Conservation (phyloP, 64 coral and sea anemone genomes). For the Cladopsammia gracilis region DNA sequence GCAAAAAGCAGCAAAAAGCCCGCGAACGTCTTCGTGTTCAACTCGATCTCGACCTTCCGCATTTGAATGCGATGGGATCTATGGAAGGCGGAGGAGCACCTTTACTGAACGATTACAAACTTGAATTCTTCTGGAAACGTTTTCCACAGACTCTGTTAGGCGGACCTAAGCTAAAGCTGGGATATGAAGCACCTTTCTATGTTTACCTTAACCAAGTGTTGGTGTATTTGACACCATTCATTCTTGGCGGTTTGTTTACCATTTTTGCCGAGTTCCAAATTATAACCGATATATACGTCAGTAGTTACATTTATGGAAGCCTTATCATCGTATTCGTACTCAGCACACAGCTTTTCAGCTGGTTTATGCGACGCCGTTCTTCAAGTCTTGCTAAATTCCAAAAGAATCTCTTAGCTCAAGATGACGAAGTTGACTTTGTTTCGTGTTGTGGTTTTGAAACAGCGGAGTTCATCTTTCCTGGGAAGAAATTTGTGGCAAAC, state of each 20-base stretch:
- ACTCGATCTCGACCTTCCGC: neutral
- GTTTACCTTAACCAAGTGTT: conserved; percentile 88
- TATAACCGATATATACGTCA: conserved; percentile 34
- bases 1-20: neutral
- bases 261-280: conserved; percentile 76
- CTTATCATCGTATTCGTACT: conserved; percentile 63
- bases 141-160: conserved; percentile 93
- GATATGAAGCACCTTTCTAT: conserved; percentile 91
- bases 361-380: conserved; percentile 61
- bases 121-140: conserved; percentile 93
- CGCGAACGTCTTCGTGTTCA: too few relatives aligned
- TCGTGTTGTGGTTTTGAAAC: conserved; percentile 96
- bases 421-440: conserved; percentile 94
- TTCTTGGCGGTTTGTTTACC: conserved; percentile 88
- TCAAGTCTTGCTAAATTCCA: conserved; percentile 71
- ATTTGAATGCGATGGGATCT: conserved; percentile 72
- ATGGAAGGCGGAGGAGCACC: conserved; percentile 84
- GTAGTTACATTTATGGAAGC: conserved; percentile 82
- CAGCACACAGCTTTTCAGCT: conserved; percentile 57
- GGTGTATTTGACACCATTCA: conserved; percentile 79
- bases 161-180: conserved; percentile 83
- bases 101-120: conserved; percentile 99
- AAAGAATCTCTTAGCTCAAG: conserved; percentile 87
- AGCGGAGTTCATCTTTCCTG: conserved; percentile 80
- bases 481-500: conserved; percentile 68